Percentiles rank a stretch among this genome's conserved stretches.
phyloP scores from a whole-genome alignment of 2,113 vertebrate species.

The Menura novaehollandiae region DNA sequence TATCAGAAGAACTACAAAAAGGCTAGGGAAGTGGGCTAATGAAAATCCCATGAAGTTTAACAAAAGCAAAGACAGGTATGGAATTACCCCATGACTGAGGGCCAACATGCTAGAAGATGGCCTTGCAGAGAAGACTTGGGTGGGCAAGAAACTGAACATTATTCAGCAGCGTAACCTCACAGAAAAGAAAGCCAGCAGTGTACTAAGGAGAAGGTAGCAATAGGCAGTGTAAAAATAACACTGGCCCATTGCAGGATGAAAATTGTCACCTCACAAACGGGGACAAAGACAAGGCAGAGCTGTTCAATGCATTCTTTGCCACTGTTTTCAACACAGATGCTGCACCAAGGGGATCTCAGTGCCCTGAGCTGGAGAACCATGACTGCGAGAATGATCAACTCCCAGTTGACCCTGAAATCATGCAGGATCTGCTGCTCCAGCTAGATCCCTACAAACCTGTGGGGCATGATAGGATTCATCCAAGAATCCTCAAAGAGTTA shows the following conservation, averaged over 20 bases:
- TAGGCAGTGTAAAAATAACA: neutral
- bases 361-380: neutral
- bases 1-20: neutral
- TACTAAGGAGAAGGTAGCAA: neutral
- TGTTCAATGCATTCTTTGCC: accelerated
- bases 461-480: neutral
- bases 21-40: neutral
- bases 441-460: neutral
- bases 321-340: neutral
- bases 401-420: neutral
- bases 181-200: neutral
- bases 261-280: neutral
- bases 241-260: neutral
- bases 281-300: neutral
- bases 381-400: accelerated
- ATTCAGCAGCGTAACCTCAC: neutral
- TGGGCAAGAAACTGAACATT: neutral
- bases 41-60: neutral
- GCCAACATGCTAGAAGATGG: neutral
- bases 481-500: neutral
- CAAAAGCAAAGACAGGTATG: neutral
- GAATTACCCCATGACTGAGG: neutral
- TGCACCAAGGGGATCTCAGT: neutral
- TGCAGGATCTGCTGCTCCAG: neutral
- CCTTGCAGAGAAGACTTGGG: neutral